A percentile compares a stretch with the other conserved stretches of the same genome.
Evolutionary conservation across 2,888 invertebrate species (phyloP).

Genomic region (Cryptops parisi): DNA sequence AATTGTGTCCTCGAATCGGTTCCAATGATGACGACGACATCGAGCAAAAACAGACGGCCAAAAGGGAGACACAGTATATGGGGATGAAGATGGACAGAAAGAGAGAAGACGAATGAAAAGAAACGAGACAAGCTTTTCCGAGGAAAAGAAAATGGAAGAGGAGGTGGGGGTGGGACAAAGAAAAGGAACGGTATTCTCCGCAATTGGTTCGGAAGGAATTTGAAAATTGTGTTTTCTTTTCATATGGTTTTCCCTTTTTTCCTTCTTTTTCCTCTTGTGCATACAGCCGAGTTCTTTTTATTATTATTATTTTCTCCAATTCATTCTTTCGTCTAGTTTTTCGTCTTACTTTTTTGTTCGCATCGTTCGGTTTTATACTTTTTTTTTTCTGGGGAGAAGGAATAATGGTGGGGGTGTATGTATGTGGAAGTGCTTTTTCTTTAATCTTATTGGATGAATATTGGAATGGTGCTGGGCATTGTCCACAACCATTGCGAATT

Average conservation of each 20-base stretch:
- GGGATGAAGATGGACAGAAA: conserved; percentile 5
- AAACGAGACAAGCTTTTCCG: neutral
- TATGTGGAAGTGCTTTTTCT: too few species aligned
- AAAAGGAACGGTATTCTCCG: neutral
- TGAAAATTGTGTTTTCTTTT: conserved; percentile 10
- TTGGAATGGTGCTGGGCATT: too few species aligned
- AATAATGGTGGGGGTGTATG: too few species aligned
- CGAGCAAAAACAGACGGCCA: too few species aligned
- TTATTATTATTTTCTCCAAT: neutral
- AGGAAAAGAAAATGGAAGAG: conserved; percentile 6
- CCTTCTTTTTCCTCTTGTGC: conserved; percentile 1
- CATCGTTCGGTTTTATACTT: neutral
- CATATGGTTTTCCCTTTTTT: neutral
- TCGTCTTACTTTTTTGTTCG: neutral
- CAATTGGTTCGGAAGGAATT: conserved; percentile 3
- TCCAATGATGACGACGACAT: neutral
- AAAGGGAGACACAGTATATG: too few species aligned
- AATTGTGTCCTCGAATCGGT: neutral
- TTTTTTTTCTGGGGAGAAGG: too few species aligned
- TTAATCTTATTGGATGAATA: too few species aligned
- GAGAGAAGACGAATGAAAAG: neutral
- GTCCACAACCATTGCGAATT: too few species aligned
- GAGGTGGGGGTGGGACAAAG: conserved; percentile 1
- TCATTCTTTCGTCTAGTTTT: neutral
- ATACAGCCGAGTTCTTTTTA: conserved; percentile 6